Evolutionary conservation across 2,113 vertebrate species (phyloP), one percentile per base, ranked within the genome.

Genomic region (Aspidoscelis tigris): DNA sequence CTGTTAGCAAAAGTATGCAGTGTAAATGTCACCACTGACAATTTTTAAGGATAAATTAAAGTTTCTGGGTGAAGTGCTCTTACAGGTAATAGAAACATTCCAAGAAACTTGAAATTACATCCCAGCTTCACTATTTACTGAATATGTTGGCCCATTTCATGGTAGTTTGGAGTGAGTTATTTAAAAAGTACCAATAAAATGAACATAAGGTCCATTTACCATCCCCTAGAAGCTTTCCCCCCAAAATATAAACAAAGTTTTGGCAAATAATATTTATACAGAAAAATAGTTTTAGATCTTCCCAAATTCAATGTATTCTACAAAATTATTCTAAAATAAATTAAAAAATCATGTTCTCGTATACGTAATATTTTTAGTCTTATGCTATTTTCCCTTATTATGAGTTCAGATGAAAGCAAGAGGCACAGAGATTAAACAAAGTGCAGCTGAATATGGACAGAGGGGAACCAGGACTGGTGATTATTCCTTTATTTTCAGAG

Each of bases 261-360:
- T 96, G 95, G 96, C 96, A 96, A 96, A 96, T 96, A 96, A 96
- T 96, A 96, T 96, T 96, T 96, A 96, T 96, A 96, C 94, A 96
- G 94, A 96, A 96, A 96, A 96, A 96, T 96, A 96, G 96, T 95
- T 96, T 96, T 95, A 96, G 95, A 95, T 95, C 94, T 94, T 96
- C 92, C 96, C 96, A 96, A 96, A 95, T 96, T 95, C 89, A 95
- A 95, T 96, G 95, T 93, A 96, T 93, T 96, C 95, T 96, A 96
- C 94, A 96, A 96, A 96, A 96, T 96, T 96, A 96, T 93, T 96
- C 96, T 96, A 95, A 96, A 85, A 85, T 85, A 96, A 96, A 96
- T 96, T 18, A 96, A 96, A 96, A 96, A 95, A 95, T 91, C 93
- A 96, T 96, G 96, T 95, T 96, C 95, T 96, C 93, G 94, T 95